A percentile compares a stretch with the other conserved stretches of the same genome.
Evolutionary conservation across 2,113 vertebrate species (phyloP).

Genomic region (Leptosomus discolor): DNA sequence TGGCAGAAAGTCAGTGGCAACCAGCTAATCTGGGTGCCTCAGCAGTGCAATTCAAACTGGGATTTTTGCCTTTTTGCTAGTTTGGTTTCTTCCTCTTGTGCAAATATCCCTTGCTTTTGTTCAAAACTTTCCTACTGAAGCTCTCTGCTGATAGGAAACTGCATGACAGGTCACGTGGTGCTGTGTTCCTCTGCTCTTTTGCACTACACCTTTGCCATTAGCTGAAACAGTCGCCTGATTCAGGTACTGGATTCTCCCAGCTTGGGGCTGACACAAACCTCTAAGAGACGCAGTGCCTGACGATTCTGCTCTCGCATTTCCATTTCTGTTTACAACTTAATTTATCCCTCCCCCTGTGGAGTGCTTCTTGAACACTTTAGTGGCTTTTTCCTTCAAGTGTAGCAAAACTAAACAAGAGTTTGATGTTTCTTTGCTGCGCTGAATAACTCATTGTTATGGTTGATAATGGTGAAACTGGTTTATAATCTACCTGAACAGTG

Average conservation of each 20-base stretch:
- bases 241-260: neutral
- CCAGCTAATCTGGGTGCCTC: neutral
- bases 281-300: neutral
- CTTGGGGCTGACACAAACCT: neutral
- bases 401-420: conserved; percentile 41
- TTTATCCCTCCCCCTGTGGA: neutral
- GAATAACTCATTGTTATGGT: conserved; percentile 36
- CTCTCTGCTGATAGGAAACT: neutral
- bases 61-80: neutral
- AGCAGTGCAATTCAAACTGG: neutral
- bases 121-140: neutral
- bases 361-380: conserved; percentile 39
- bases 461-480: conserved; percentile 32
- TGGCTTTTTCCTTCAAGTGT: conserved; percentile 54
- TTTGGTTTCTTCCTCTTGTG: neutral
- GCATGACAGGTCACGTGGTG: fast-evolving
- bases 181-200: fast-evolving
- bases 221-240: neutral
- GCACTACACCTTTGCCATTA: fast-evolving
- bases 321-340: conserved; percentile 50
- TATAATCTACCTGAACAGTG: conserved; percentile 12
- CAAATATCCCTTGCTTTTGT: neutral
- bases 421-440: conserved; percentile 28
- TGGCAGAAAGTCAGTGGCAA: neutral
- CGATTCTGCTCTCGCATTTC: neutral